phyloP scores from a whole-genome alignment of 2,113 vertebrate species.

The Melierax canorus region DNA sequence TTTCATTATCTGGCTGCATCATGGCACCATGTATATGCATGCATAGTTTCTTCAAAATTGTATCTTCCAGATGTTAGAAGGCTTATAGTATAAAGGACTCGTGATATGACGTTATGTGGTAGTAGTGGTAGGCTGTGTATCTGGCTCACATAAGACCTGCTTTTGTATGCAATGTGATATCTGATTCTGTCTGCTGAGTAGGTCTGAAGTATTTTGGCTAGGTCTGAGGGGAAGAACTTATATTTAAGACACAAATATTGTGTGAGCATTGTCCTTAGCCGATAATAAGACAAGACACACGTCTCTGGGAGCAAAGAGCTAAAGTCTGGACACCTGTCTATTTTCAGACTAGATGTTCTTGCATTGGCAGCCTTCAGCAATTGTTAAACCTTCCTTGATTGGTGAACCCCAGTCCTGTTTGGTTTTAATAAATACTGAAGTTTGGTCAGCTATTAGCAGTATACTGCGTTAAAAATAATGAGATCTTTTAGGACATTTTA shows the following conservation, averaged over 20 bases:
- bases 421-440: neutral
- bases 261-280: neutral
- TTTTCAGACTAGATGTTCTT: neutral
- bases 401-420: neutral
- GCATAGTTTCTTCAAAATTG: neutral
- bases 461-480: neutral
- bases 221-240: neutral
- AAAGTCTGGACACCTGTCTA: neutral
- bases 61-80: neutral
- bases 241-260: neutral
- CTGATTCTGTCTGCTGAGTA: neutral
- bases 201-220: neutral
- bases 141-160: neutral
- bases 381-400: neutral
- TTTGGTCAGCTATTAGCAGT: neutral
- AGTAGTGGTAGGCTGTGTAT: neutral
- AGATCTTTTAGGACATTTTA: neutral
- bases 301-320: neutral
- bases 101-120: neutral
- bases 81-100: neutral
- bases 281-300: neutral
- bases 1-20: neutral
- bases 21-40: neutral
- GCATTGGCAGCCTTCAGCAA: neutral
- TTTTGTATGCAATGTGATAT: neutral